Evolutionary conservation across 2,113 vertebrate genomes (phyloP).

Genomic region (Rhynchomys soricoides): DNA sequence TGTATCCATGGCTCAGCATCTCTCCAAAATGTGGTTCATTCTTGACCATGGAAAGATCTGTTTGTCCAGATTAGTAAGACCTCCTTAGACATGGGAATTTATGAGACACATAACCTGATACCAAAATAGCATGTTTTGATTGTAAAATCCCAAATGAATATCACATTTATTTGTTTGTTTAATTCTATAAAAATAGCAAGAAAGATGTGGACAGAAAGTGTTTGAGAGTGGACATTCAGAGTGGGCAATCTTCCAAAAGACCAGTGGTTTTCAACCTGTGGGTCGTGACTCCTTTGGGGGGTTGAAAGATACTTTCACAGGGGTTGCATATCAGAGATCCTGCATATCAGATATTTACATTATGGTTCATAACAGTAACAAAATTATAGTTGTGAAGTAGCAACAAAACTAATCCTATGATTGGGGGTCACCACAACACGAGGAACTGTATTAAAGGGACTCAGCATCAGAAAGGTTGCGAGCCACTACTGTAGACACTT

Average conservation of each 20-base stretch:
- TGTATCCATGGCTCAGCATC: not conserved
- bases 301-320: not conserved
- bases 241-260: conserved; percentile 5
- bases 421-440: not conserved
- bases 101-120: not conserved
- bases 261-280: not conserved
- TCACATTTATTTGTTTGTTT: conserved; percentile 8
- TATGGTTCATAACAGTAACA: not conserved
- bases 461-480: not conserved
- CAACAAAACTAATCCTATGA: not conserved
- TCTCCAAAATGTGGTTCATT: not conserved
- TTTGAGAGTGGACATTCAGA: conserved; percentile 40
- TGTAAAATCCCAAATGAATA: conserved; percentile 6
- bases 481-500: conserved; percentile 2
- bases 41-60: not conserved
- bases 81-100: not conserved
- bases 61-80: not conserved
- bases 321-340: not conserved
- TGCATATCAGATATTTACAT: not conserved
- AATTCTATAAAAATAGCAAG: conserved; percentile 16
- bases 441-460: not conserved
- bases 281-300: not conserved
- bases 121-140: not conserved
- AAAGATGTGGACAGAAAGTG: not conserved
- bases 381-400: not conserved